phyloP scores from a whole-genome alignment of 2,797 vertebrate genomes.

The Tinamus major region DNA sequence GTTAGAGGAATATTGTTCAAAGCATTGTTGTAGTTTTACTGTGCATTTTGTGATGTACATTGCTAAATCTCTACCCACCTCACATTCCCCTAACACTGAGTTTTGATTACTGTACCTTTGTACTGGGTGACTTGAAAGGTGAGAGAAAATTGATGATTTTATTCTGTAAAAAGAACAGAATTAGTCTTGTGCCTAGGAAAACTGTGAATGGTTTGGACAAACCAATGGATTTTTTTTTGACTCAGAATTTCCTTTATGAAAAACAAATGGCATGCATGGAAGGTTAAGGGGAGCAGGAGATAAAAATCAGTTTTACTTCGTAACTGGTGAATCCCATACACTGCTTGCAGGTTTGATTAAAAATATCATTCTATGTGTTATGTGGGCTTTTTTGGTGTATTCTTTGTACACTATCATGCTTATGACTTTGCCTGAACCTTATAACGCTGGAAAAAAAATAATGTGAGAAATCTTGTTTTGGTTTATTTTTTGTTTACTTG shows the following conservation, averaged over 20 bases:
- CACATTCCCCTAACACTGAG: not conserved
- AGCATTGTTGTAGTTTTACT: not conserved
- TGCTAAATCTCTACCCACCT: not conserved
- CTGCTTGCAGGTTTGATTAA: not conserved
- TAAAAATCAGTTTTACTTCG: not conserved
- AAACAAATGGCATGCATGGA: not conserved
- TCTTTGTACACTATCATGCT: not conserved
- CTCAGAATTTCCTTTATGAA: not conserved
- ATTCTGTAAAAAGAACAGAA: not conserved
- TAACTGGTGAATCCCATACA: not conserved
- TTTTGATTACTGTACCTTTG: not conserved
- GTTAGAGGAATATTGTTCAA: not conserved
- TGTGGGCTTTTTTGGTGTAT: not conserved
- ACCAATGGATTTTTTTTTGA: not conserved
- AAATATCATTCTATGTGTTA: not conserved
- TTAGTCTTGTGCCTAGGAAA: not conserved
- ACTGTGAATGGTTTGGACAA: not conserved
- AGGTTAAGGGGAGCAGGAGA: not conserved
- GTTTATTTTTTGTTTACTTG: constrained; percentile 43
- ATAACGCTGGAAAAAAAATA: constrained; percentile 29
- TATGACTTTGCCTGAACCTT: not conserved
- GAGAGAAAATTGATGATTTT: not conserved
- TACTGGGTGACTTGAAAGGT: not conserved
- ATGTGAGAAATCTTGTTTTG: constrained; percentile 27
- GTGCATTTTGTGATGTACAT: not conserved